Evolutionary conservation across 2,888 invertebrate species (phyloP), one percentile per base, ranked within the genome.

Genomic region (Papilio demoleus): DNA sequence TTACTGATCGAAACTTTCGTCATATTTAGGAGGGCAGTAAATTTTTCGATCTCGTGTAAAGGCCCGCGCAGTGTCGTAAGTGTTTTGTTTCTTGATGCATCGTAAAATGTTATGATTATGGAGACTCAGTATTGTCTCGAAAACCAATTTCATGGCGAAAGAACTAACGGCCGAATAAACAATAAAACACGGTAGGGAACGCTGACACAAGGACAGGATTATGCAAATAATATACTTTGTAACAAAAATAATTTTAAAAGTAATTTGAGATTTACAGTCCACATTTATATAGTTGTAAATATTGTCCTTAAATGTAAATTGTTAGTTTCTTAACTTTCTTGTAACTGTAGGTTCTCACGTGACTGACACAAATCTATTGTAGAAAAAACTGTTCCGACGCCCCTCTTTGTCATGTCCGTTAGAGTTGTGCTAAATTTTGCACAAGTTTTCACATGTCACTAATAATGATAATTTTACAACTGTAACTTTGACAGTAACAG

Each of bases 51-150:
- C 2, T 17, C 9, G 4, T 56, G 53, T 14, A 31, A 17, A n/a
- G n/a, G 22, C 40, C 22, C 9, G 36, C n/a, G 22, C n/a, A 36
- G 45, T 31, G 9, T 11, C n/a, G 6, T 1, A n/a, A 19, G 50
- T 12, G 31, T 45, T 66, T n/a, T 59, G 61, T 40, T 22, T 12
- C 42, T 67, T 45, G 62, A 56, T 59, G 63, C 34, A 59, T 64
- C 58, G 31, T 68, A 64, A 68, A 68, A 63, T 58, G 63, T 68
- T 68, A 67, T 67, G 66, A 67, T 62, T 56, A 59, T 27, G 63
- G 47, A 47, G 45, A 47, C 45, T 59, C 58, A 38, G 68, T 42
- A 17, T 38, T 62, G 56, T 68, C 36, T 45, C 47, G 27, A 64
- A 63, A 63, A 64, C 62, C 59, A 68, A 68, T 68, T 68, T 68